phyloP scores from a whole-genome alignment of 2,888 invertebrate species.

The Malthinus seriepunctatus region DNA sequence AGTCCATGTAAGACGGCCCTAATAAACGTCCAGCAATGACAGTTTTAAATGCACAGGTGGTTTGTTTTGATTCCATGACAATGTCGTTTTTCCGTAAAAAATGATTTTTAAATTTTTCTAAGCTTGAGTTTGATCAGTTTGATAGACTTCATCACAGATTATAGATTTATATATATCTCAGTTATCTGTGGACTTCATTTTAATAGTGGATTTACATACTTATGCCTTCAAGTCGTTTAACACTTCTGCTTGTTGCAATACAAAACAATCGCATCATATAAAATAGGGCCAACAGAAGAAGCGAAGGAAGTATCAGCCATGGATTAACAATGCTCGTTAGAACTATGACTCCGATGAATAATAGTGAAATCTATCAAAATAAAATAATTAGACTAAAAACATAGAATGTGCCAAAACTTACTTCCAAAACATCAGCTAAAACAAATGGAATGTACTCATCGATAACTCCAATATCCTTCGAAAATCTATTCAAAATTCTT shows the following conservation, averaged over 20 bases:
- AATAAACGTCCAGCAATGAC: too few species aligned
- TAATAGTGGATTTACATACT: slow-evolving; percentile 51
- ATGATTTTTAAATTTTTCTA: too few species aligned
- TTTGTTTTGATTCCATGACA: too few species aligned
- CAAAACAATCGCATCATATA: slow-evolving; percentile 42
- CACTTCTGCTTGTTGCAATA: slow-evolving; percentile 59
- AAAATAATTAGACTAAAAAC: neutral
- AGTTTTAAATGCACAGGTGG: too few species aligned
- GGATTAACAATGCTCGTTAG: slow-evolving; percentile 73
- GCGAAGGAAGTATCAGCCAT: slow-evolving; percentile 66
- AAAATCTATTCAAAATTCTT: slow-evolving; percentile 52
- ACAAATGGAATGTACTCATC: slow-evolving; percentile 64
- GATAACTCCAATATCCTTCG: slow-evolving; percentile 59
- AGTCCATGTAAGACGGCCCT: too few species aligned
- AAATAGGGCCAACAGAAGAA: slow-evolving; percentile 65
- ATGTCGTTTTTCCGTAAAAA: too few species aligned
- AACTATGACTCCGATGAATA: slow-evolving; percentile 69
- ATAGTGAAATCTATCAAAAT: slow-evolving; percentile 47
- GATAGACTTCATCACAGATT: too few species aligned
- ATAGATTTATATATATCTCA: too few species aligned
- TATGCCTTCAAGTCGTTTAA: slow-evolving; percentile 70
- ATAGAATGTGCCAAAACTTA: slow-evolving; percentile 28
- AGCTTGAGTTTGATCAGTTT: too few species aligned
- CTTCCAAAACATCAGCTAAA: slow-evolving; percentile 48
- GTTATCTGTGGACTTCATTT: too few species aligned